These are phyloP conservation scores for Silurus asotus DNA, from an alignment of 2,113 vertebrate genomes.

Conservation along the genomic window DNA sequence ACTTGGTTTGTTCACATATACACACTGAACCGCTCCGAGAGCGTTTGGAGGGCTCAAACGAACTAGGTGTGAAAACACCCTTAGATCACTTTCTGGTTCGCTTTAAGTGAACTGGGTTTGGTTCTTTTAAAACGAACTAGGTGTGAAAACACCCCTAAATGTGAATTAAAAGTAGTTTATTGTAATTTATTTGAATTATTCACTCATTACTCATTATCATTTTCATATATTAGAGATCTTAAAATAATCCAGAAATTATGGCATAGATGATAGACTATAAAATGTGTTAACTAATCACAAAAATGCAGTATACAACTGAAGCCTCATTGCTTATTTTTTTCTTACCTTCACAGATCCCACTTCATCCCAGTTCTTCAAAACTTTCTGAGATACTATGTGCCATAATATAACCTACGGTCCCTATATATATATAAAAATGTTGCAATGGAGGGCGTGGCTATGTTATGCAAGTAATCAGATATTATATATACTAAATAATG, in stretches of 20 bases:
- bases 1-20: too few species aligned
- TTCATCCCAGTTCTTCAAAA: neutral
- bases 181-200: neutral
- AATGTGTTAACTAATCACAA: neutral
- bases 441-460: neutral
- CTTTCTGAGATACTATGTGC: neutral
- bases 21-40: too few species aligned
- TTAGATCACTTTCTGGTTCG: too few species aligned
- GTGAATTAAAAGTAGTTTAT: too few species aligned
- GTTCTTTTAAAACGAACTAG: too few species aligned
- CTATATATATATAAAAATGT: neutral
- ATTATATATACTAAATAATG: neutral
- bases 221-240: neutral
- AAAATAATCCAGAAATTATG: neutral
- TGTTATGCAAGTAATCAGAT: neutral
- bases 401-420: neutral
- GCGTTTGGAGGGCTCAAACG: too few species aligned
- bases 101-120: too few species aligned
- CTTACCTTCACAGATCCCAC: conserved; percentile 16
- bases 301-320: too few species aligned
- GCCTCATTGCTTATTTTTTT: neutral
- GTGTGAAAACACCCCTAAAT: too few species aligned
- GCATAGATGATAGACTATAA: neutral
- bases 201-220: neutral
- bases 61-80: too few species aligned